Base-by-base conservation (phyloP, 2,113 vertebrate genomes). In the Spea bombifrons region DNA sequence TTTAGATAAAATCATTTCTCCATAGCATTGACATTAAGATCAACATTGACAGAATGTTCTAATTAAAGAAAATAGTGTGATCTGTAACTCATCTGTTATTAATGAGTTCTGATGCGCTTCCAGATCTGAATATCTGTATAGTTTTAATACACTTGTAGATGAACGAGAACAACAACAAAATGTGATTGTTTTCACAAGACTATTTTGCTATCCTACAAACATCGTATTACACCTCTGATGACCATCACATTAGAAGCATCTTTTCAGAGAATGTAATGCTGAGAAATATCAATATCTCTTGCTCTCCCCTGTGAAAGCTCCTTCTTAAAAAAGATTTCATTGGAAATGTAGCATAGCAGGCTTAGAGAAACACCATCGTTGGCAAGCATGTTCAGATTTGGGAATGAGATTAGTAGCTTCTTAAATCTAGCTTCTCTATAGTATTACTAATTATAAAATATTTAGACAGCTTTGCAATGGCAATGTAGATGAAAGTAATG, bases 371-470 rank as follows among this genome's bases (percentile, higher is more conserved):
- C 46, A 71, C 53, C 17, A 61, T 45, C 43, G 30, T 47, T 71
- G 63, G 63, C 75, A 78, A 47, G 66, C 57, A 78, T 71, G 57
- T 46, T 78, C 57, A 52, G 75, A 77, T 55, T 49, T 52, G 47
- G 57, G 57, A 71, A 59, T 50, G n/a, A 57, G 76, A 71, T 78
- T 78, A 64, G 71, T 52, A 64, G 76, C 68, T 65, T 48, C 48
- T 78, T 71, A 78, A 78, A 78, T 78, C 68, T 71, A 71, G 67
- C 71, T 78, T 52, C 68, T 68, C 43, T 69, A 65, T 69, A 53
- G 75, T 69, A 68, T n/a, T 70, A 17, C 76, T 65, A 78, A 71
- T 78, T 78, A 77, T 77, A 77, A 77, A 77, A 77, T 77, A 77
- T 77, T 77, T 57, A 77, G 53, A 71, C 59, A 64, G 68, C 76